Evolutionary conservation across 2,888 invertebrate genomes (phyloP).

Genomic region (Drosophila kuntzei): DNA sequence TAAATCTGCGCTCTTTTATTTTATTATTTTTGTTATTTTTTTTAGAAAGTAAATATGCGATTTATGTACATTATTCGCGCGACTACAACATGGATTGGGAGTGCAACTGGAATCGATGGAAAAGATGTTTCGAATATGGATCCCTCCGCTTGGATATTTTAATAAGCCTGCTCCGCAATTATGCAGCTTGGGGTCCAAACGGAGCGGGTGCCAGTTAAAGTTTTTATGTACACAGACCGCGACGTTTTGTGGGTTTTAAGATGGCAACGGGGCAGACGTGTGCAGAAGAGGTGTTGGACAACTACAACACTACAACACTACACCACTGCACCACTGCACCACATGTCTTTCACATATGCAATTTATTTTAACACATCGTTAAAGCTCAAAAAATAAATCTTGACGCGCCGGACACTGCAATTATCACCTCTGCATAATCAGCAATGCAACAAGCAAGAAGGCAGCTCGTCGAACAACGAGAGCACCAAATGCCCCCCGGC

Average conservation of each 20-base stretch:
- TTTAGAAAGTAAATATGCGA: constrained; percentile 67
- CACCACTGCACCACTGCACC: not conserved
- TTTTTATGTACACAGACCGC: constrained; percentile 77
- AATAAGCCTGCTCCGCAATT: constrained; percentile 70
- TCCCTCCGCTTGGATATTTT: constrained; percentile 57
- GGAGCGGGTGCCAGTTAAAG: constrained; percentile 54
- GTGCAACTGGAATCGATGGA: constrained; percentile 1
- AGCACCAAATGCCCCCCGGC: constrained; percentile 75
- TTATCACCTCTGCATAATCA: constrained; percentile 84
- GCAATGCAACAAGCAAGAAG: constrained; percentile 41
- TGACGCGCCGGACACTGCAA: constrained; percentile 83
- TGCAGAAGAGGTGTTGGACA: constrained; percentile 5
- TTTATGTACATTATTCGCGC: constrained; percentile 44
- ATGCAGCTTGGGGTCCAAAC: constrained; percentile 23
- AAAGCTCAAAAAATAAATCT: constrained; percentile 82
- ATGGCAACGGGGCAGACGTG: constrained; percentile 4
- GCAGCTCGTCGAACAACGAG: constrained; percentile 64
- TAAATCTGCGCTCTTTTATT: constrained; percentile 50
- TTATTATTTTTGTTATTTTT: constrained; percentile 32
- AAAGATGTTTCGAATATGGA: constrained; percentile 2
- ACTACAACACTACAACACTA: not conserved
- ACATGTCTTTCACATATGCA: constrained; percentile 70
- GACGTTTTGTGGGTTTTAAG: constrained; percentile 75
- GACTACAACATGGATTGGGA: constrained; percentile 13
- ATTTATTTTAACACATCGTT: constrained; percentile 85